A percentile compares a stretch with the other conserved stretches of the same genome.
Conservation (phyloP, 2,888 invertebrate genomes). For the Stenotaenia linearis region DNA sequence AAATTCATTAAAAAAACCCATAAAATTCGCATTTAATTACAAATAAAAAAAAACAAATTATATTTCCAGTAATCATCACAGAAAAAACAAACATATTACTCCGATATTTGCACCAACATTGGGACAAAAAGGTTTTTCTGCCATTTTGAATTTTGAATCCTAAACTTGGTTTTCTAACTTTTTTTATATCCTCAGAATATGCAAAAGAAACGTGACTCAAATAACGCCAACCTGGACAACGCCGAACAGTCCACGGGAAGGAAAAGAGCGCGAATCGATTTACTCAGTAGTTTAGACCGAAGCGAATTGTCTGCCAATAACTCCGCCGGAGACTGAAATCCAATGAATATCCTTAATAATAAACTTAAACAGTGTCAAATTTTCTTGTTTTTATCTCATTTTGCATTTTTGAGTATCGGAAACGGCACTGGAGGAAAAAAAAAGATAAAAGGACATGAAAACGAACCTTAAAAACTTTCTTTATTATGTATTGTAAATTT, state of each 20-base stretch:
- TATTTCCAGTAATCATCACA: constrained; percentile 79
- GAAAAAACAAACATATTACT: constrained; percentile 91
- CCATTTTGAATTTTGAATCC: neutral
- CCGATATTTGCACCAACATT: constrained; percentile 89
- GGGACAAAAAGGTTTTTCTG: constrained; percentile 75
- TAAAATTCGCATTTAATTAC: too few species aligned
- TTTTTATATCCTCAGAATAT: constrained; percentile 28
- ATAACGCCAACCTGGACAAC: constrained; percentile 32
- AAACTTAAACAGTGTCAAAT: neutral
- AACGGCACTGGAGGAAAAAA: neutral
- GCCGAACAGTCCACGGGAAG: constrained; percentile 24
- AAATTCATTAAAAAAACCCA: too few species aligned
- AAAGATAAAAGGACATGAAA: neutral
- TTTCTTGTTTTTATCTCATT: neutral
- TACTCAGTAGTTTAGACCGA: constrained; percentile 20
- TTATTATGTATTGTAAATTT: too few species aligned
- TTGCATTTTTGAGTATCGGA: too few species aligned
- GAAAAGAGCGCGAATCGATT: constrained; percentile 34
- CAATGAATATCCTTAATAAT: neutral
- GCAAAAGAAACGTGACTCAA: constrained; percentile 34
- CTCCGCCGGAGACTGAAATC: constrained; percentile 26
- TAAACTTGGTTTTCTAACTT: neutral
- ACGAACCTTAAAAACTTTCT: neutral
- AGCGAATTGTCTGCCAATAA: constrained; percentile 28
- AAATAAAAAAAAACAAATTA: constrained; percentile 21